These are phyloP conservation scores for Drosophila atroscutellata DNA, from an alignment of 2,888 invertebrate species.

Conservation along the genomic window DNA sequence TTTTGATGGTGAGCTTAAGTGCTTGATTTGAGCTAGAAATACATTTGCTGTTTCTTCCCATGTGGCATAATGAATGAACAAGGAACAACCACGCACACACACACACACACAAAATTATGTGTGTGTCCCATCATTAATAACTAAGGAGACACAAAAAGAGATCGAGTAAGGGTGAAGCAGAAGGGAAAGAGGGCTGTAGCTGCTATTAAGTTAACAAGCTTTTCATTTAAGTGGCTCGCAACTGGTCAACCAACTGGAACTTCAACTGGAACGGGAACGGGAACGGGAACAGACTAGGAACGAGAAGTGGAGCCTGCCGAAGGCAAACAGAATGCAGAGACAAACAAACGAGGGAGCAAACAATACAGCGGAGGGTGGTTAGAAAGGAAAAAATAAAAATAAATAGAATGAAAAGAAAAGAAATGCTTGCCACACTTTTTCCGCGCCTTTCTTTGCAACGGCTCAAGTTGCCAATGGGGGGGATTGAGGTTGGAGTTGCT, in stretches of 20 bases:
- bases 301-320: constrained; percentile 29
- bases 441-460: constrained; percentile 50
- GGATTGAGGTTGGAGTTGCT: neutral
- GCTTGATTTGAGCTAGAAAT: constrained; percentile 6
- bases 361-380: constrained; percentile 4
- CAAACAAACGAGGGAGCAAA: constrained; percentile 23
- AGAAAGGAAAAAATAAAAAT: neutral
- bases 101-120: neutral
- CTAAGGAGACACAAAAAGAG: constrained; percentile 45
- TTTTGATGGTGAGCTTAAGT: constrained; percentile 10
- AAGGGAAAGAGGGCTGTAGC: constrained; percentile 32
- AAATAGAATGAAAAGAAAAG: constrained; percentile 1
- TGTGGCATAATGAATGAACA: constrained; percentile 28
- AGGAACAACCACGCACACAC: neutral
- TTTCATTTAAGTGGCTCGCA: constrained; percentile 72
- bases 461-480: neutral
- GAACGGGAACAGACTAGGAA: constrained; percentile 1
- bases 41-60: neutral
- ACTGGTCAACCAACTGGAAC: constrained; percentile 51
- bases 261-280: neutral
- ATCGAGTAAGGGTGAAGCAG: neutral
- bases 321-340: constrained; percentile 8
- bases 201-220: constrained; percentile 79
- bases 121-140: constrained; percentile 46
- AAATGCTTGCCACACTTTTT: constrained; percentile 48